These are phyloP conservation scores for Urocyon cinereoargenteus DNA, from an alignment of 2,797 vertebrate genomes.

Conservation along the genomic window DNA sequence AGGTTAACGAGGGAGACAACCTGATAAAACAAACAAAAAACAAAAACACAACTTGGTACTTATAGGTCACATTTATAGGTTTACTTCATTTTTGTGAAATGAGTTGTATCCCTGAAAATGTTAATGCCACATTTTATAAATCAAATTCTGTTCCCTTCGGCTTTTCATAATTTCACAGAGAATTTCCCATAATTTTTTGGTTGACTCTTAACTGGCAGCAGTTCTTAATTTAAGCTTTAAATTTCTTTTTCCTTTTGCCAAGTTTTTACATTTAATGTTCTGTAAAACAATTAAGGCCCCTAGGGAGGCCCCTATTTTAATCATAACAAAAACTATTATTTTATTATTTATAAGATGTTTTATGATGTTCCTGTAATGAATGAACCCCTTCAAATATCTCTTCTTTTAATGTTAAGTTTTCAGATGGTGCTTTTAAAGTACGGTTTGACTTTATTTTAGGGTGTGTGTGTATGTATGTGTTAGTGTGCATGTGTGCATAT, in stretches of 20 bases:
- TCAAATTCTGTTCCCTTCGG: constrained; percentile 7
- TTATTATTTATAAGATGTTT: not conserved
- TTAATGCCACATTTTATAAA: not conserved
- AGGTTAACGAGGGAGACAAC: not conserved
- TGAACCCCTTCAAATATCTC: not conserved
- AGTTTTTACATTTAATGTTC: not conserved
- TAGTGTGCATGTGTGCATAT: not conserved
- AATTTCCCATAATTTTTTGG: constrained; percentile 48
- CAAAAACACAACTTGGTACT: not conserved
- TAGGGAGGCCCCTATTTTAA: not conserved
- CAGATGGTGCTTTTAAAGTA: not conserved
- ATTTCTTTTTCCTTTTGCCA: not conserved
- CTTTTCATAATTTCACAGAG: constrained; percentile 9
- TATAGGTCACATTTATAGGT: not conserved
- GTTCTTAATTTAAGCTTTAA: not conserved
- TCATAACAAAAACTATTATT: not conserved
- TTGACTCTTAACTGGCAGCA: not conserved
- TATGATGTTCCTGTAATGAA: not conserved
- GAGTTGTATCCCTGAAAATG: not conserved
- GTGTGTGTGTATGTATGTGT: not conserved
- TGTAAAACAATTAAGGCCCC: not conserved
- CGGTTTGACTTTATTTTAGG: not conserved
- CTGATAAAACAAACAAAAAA: too few relatives aligned
- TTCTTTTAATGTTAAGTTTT: not conserved
- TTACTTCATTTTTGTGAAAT: not conserved